These are phyloP conservation scores for Molothrus aeneus DNA, from an alignment of 2,797 vertebrate species.

Conservation along the genomic window DNA sequence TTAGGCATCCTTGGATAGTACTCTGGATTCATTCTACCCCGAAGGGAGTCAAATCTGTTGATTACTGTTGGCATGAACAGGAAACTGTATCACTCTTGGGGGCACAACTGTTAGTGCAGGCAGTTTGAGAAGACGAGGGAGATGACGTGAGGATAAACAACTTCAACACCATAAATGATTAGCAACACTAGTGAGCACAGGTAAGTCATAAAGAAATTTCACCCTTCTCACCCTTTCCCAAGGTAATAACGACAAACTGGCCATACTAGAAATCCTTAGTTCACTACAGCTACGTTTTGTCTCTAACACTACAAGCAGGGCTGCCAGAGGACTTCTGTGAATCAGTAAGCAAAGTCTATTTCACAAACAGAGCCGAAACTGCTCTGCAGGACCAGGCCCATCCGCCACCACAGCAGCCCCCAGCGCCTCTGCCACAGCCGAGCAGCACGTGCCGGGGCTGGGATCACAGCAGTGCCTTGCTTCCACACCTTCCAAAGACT, in stretches of 20 bases:
- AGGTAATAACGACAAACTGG: not conserved
- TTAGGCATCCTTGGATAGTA: not conserved
- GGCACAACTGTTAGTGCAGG: not conserved
- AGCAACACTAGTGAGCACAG: not conserved
- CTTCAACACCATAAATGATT: not conserved
- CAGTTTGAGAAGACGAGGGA: not conserved
- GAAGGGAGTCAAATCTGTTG: not conserved
- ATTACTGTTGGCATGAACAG: not conserved
- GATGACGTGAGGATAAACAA: not conserved
- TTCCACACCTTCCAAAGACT: not conserved
- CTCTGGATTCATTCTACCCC: not conserved
- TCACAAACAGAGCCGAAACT: not conserved
- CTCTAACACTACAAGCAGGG: not conserved
- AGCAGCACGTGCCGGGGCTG: accelerated
- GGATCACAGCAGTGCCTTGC: not conserved
- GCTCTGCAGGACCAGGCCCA: not conserved
- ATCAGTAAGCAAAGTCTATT: not conserved
- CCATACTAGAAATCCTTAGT: not conserved
- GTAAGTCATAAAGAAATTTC: not conserved
- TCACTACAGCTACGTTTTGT: not conserved
- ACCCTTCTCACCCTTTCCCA: not conserved
- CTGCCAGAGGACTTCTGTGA: not conserved
- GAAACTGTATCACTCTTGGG: not conserved
- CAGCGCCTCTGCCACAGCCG: accelerated
- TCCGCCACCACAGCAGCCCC: accelerated